Conservation (phyloP, 1,140 invertebrate species). For the Lysiphlebus fabarum region DNA sequence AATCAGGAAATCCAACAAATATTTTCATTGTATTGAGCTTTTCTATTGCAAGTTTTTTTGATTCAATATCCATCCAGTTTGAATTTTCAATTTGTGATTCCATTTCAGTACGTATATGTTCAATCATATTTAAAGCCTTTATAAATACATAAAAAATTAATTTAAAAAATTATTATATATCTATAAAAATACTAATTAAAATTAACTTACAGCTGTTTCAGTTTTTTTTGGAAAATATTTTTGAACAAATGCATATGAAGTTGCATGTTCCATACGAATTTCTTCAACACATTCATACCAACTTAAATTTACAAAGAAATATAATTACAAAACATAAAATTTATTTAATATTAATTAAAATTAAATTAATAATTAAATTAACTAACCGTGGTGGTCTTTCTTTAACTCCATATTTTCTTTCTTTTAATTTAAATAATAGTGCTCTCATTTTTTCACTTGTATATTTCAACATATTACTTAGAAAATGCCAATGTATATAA, state of each 20-base stretch:
- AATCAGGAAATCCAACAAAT: conserved; percentile 64
- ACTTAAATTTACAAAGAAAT: conserved; percentile 14
- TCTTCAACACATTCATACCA: conserved; percentile 16
- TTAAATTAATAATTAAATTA: no score
- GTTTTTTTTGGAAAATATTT: conserved; percentile 14
- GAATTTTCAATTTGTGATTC: conserved; percentile 20
- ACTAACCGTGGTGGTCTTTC: conserved; percentile 17
- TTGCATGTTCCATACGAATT: conserved; percentile 4
- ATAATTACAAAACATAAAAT: not conserved
- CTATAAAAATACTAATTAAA: no score
- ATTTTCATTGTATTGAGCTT: conserved; percentile 61
- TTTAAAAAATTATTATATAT: no score
- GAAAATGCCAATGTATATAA: conserved; percentile 25
- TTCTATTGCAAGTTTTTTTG: conserved; percentile 56
- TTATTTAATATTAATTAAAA: not conserved
- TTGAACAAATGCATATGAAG: conserved; percentile 12
- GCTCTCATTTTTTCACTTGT: conserved; percentile 21
- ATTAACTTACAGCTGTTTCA: conserved; percentile 6
- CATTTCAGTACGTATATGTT: conserved; percentile 20
- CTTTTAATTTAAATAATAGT: conserved; percentile 1
- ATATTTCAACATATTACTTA: conserved; percentile 11
- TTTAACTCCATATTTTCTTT: conserved; percentile 9
- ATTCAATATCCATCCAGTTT: conserved; percentile 63
- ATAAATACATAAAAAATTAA: no score
- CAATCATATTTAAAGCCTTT: conserved; percentile 12